Evolutionary conservation across 2,113 vertebrate genomes (phyloP), one percentile per base, ranked within the genome.

Genomic region (Genyomyrus donnyi): DNA sequence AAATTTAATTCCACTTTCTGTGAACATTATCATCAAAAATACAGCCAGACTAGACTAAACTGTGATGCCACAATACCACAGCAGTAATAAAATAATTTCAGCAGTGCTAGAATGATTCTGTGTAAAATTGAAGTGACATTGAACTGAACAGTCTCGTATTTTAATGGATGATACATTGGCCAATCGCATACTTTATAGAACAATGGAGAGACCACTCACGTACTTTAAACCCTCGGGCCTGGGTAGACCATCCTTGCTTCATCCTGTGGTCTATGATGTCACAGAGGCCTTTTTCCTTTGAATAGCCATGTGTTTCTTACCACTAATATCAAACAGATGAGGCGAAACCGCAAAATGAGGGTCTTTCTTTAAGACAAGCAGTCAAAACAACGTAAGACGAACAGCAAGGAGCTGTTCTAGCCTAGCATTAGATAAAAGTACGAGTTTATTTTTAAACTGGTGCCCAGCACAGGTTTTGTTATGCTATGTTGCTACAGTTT

Each of bases 261-360:
- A 94, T 94, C 91, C 93, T 95, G 95, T 91, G 95, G 94, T 94
- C 88, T 91, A 95, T 96, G 95, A 96, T 96, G 95, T 96, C 96
- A 96, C 95, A 92, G 91, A 91, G 91, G 92, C 93, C 94, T 94
- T 31, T 89, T 94, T 94, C 93, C 95, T 96, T 95, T 96, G 95
- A 96, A 95, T 95, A 93, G 93, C 95, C 95, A 96, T 95, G 94
- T 96, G 95, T 94, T 96, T 93, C 92, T 96, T 94, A 95, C 95
- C 95, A 95, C 96, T 96, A 96, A 96, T 96, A 95, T 95, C 95
- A 94, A 96, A 94, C 96, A 96, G 96, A 96, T 96, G 96, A 96
- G 91, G 93, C 93, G 90, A 95, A 96, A 95, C 94, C 95, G 94
- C 94, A 92, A 93, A 95, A 94, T 95, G 95, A 96, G 92, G 94